Evolutionary conservation across 1,140 invertebrate species (phyloP).

Genomic region (Mycetomoellerius zeteki): DNA sequence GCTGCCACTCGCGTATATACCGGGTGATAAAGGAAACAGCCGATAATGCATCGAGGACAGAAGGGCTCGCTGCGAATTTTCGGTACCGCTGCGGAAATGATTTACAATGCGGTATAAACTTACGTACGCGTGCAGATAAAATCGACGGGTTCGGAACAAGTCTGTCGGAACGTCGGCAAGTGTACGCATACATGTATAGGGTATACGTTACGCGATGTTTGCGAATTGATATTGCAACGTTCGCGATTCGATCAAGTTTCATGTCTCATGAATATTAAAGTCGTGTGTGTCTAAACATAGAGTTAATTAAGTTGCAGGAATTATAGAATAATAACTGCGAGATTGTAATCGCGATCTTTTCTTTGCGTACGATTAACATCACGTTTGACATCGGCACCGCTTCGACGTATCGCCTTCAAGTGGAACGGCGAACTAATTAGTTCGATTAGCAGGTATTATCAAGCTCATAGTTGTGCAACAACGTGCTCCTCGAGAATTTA

Average conservation of each 20-base stretch:
- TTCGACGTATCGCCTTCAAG: not conserved
- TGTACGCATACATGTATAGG: not conserved
- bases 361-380: not conserved
- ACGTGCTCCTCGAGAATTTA: slow-evolving; percentile 34
- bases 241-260: not conserved
- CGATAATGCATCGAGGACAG: not conserved
- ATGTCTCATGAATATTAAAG: not conserved
- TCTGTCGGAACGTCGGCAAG: not conserved
- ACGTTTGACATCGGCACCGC: not conserved
- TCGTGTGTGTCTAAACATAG: not conserved
- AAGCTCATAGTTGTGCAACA: slow-evolving; percentile 20
- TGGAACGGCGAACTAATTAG: slow-evolving; percentile 29
- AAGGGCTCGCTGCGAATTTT: not conserved
- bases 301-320: not conserved
- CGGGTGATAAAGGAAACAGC: slow-evolving; percentile 56
- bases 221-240: slow-evolving; percentile 14
- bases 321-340: not conserved
- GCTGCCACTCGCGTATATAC: slow-evolving; percentile 30
- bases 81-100: not conserved
- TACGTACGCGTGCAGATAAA: not conserved
- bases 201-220: not conserved
- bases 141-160: not conserved
- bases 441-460: slow-evolving; percentile 25
- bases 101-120: slow-evolving; percentile 17
- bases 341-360: slow-evolving; percentile 8